phyloP scores from a whole-genome alignment of 2,888 invertebrate genomes.

The Peribatodes rhomboidaria region DNA sequence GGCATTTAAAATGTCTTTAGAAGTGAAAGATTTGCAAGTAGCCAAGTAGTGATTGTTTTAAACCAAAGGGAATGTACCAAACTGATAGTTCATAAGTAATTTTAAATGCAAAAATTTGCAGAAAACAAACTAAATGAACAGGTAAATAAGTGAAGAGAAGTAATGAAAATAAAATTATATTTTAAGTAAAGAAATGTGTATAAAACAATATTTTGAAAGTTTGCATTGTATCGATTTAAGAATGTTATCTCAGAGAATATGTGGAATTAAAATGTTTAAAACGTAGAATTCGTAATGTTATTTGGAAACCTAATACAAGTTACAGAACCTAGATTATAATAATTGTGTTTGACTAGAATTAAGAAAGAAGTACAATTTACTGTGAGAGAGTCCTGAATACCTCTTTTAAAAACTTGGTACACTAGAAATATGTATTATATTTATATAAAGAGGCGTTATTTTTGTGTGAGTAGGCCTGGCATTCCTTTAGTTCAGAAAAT shows the following conservation, averaged over 20 bases:
- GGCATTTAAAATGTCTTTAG: background rate
- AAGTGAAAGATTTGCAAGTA: background rate
- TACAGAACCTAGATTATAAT: background rate
- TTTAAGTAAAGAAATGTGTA: slow-evolving; percentile 2
- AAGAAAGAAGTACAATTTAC: slow-evolving; percentile 55
- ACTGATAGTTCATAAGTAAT: slow-evolving; percentile 59
- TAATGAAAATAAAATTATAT: background rate
- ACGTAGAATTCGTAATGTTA: slow-evolving; percentile 8
- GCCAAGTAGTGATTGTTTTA: slow-evolving; percentile 23
- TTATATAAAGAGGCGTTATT: slow-evolving; percentile 40
- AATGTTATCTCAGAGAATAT: background rate
- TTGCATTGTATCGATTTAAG: background rate
- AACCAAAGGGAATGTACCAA: slow-evolving; percentile 77
- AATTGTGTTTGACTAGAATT: slow-evolving; percentile 9
- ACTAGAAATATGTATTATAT: slow-evolving; percentile 42
- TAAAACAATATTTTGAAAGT: background rate
- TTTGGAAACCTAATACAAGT: slow-evolving; percentile 4
- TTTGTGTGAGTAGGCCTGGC: slow-evolving; percentile 46
- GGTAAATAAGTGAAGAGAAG: background rate
- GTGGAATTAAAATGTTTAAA: slow-evolving; percentile 1
- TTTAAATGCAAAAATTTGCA: background rate
- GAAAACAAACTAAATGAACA: slow-evolving; percentile 5
- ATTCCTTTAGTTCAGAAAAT: slow-evolving; percentile 44
- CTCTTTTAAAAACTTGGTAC: slow-evolving; percentile 52
- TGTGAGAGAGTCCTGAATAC: slow-evolving; percentile 58